These are phyloP conservation scores for Lophochroa leadbeateri DNA, from an alignment of 2,113 vertebrate genomes.

Conservation along the genomic window DNA sequence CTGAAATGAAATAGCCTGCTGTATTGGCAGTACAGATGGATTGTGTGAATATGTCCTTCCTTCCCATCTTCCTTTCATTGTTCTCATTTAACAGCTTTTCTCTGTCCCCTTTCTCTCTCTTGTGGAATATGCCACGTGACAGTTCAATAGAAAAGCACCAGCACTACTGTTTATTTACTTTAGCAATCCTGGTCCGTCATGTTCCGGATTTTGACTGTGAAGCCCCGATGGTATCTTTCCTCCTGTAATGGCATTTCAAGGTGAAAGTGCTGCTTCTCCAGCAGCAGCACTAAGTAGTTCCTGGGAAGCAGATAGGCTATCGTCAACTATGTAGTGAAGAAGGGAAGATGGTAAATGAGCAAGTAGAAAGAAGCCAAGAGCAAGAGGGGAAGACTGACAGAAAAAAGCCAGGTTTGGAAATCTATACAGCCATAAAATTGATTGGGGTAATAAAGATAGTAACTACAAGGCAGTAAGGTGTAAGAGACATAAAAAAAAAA, in stretches of 20 bases:
- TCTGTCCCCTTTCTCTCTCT: background rate
- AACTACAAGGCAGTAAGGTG: background rate
- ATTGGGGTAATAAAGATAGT: background rate
- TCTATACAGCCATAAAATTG: background rate
- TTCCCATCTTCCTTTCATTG: background rate
- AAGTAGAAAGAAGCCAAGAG: background rate
- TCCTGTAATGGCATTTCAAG: background rate
- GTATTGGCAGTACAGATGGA: background rate
- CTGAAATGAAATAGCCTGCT: background rate
- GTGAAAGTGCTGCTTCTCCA: background rate
- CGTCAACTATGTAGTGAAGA: background rate
- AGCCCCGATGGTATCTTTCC: background rate
- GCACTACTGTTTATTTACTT: background rate
- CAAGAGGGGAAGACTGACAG: background rate
- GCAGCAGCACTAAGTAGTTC: background rate
- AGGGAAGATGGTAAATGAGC: background rate
- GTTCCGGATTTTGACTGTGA: background rate
- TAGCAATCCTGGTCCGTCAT: background rate
- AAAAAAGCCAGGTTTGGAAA: background rate
- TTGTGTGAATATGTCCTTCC: background rate
- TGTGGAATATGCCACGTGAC: background rate
- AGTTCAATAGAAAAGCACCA: background rate
- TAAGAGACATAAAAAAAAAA: background rate
- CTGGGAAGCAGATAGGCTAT: background rate
- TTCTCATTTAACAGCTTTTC: background rate